Conservation (phyloP, 1,140 invertebrate species). For the Procambarus virginalis region DNA sequence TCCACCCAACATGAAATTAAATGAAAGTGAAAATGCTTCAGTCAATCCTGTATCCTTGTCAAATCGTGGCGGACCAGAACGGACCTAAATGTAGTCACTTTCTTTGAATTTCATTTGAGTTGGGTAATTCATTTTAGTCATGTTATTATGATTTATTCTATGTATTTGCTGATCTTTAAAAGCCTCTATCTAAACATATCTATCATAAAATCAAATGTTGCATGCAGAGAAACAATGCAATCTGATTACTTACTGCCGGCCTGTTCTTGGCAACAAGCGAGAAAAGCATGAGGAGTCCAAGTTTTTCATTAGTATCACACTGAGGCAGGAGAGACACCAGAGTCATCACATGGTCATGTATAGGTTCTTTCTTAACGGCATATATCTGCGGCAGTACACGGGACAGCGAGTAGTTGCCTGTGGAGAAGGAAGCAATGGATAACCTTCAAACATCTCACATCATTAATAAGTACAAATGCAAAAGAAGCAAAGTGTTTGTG, state of each 20-base stretch:
- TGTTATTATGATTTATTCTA: no score
- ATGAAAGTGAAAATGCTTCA: no score
- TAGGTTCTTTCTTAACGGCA: constrained; percentile 86
- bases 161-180: no score
- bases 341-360: constrained; percentile 88
- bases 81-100: no score
- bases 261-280: constrained; percentile 86
- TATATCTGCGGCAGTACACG: constrained; percentile 91
- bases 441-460: no score
- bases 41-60: no score
- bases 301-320: constrained; percentile 88
- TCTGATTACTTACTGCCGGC: constrained; percentile 79
- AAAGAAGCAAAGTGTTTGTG: no score
- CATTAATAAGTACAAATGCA: no score
- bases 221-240: neutral
- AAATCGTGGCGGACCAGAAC: no score
- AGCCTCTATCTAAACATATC: no score
- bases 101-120: no score
- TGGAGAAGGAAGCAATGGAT: neutral
- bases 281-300: constrained; percentile 87
- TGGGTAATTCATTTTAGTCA: neutral
- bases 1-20: no score
- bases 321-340: constrained; percentile 86
- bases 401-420: constrained; percentile 89
- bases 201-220: neutral